Base-by-base conservation (phyloP, 2,797 vertebrate species). In the Tiaroga cobitis region DNA sequence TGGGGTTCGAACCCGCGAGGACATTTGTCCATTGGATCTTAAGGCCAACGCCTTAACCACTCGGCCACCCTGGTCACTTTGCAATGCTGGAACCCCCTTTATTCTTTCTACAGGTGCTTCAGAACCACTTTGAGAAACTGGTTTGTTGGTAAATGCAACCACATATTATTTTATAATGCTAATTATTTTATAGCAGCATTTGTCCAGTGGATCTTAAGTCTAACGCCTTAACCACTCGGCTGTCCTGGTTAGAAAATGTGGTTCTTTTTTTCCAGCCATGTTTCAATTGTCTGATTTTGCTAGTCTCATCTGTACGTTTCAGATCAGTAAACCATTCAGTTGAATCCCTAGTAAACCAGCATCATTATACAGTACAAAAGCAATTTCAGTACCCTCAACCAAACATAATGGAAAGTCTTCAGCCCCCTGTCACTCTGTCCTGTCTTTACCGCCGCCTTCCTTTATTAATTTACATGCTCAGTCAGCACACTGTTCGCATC, bases 391-490 rank as follows among this genome's bases (percentile, higher is more conserved):
- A 59, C 54, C 19, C 65, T 73, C 39, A 26, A 56, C 51, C 37
- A 78, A 85, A 72, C 43, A 72, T 61, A 86, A 69, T 65, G 29
- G 41, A 56, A 82, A 79, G 51, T 73, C 69, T 79, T 85, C 56
- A 85, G 79, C 51, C 43, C 21, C 49, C 41, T 70, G 49, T 46
- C 80, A 75, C 54, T 54, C 21, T 32, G 54, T 77, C 34, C 75
- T 63, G 11, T 79, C 41, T 67, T 54, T 54, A 61, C 68, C 15
- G 56, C 81, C 21, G 10, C 73, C 74, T 79, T 85, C 80, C 75
- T 65, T 77, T 67, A 79, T 63, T 65, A 75, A 75, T 81, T 75
- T 70, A 41, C 34, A 77, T 34, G 65, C 46, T 34, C 46, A 49
- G 49, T 87, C 67, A 78, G 73, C 73, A 43, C 59, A 61, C 18